phyloP scores from a whole-genome alignment of 1,140 invertebrate species.

The Triops longicaudatus region DNA sequence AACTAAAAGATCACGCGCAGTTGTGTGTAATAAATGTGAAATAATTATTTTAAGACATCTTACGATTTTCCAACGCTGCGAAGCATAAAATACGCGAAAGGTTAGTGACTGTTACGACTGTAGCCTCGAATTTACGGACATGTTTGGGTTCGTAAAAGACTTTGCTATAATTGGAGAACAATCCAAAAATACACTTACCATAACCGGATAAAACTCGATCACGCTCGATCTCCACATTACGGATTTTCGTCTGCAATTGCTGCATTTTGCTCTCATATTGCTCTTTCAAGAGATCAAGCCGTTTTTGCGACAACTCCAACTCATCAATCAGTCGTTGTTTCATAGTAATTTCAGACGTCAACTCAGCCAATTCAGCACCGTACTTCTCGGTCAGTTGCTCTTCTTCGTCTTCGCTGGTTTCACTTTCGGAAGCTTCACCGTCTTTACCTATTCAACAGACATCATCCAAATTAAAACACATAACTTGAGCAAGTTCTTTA shows the following conservation, averaged over 20 bases:
- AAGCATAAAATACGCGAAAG: not conserved
- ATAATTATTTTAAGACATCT: not conserved
- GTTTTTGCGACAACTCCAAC: conserved; percentile 74
- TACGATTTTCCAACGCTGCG: not conserved
- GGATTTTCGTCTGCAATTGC: conserved; percentile 76
- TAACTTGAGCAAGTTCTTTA: not conserved
- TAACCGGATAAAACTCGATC: conserved; percentile 70
- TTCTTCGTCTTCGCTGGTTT: conserved; percentile 33
- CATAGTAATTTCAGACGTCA: conserved; percentile 83
- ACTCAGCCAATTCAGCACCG: conserved; percentile 52
- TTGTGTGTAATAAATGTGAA: too few species aligned
- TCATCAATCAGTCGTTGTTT: conserved; percentile 90
- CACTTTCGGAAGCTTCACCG: not conserved
- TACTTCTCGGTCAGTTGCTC: conserved; percentile 35
- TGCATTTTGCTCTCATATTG: conserved; percentile 93
- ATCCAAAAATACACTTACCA: not conserved
- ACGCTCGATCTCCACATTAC: conserved; percentile 80
- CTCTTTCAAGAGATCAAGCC: conserved; percentile 69
- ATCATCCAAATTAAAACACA: not conserved
- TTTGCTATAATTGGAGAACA: too few species aligned
- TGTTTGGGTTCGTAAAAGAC: too few species aligned
- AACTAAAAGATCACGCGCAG: not conserved
- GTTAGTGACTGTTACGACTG: too few species aligned
- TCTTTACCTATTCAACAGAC: not conserved
- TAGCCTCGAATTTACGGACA: too few species aligned